A percentile compares a stretch with the other conserved stretches of the same genome.
Evolutionary conservation across 2,797 vertebrate species (phyloP).

Genomic region (Sternarchorhynchus goeldii): DNA sequence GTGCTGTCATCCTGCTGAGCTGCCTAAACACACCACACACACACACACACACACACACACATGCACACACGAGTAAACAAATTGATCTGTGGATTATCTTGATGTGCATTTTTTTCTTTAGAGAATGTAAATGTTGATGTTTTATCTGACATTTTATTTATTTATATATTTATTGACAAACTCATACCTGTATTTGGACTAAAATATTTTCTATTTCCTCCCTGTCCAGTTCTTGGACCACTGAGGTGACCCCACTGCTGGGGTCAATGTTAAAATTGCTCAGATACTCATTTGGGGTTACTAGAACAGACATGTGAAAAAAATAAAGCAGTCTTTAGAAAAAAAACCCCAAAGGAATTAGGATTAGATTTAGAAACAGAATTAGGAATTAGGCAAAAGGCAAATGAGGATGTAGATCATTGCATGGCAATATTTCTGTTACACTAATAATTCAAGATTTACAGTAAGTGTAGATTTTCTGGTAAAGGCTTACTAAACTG

Average conservation of each 20-base stretch:
- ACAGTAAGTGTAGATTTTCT: neutral
- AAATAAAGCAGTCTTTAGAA: neutral
- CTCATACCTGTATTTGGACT: constrained; percentile 73
- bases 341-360: neutral
- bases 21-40: constrained; percentile 64
- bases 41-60: constrained; percentile 8
- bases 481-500: neutral
- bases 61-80: neutral
- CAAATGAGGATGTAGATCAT: too few species aligned
- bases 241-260: constrained; percentile 68
- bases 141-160: neutral
- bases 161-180: too few species aligned
- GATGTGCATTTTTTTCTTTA: neutral
- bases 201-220: constrained; percentile 68
- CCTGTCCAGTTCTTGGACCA: constrained; percentile 69
- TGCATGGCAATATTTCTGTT: too few species aligned
- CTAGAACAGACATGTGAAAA: constrained; percentile 58
- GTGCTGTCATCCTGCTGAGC: constrained; percentile 69
- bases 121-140: neutral
- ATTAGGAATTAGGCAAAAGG: too few species aligned
- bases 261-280: constrained; percentile 59
- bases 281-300: constrained; percentile 64
- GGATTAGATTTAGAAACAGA: too few species aligned
- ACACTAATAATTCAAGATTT: neutral
- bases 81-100: neutral